These are phyloP conservation scores for Sylvia atricapilla DNA, from an alignment of 2,113 vertebrate species.

Conservation along the genomic window DNA sequence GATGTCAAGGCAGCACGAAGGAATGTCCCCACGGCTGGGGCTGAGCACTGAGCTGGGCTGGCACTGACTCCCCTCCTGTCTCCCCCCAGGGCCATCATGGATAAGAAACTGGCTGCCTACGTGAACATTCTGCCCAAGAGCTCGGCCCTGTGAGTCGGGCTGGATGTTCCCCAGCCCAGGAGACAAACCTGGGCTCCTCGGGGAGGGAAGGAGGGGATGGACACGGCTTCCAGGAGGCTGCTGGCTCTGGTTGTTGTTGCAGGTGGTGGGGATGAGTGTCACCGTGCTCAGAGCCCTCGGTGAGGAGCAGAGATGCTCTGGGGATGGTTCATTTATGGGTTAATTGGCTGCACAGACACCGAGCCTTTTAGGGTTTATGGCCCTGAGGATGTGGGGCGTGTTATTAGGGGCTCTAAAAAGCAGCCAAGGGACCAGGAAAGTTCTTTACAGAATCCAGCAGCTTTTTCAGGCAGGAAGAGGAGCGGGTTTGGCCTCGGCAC, in stretches of 20 bases:
- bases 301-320: not conserved
- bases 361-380: not conserved
- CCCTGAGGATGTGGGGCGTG: not conserved
- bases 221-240: not conserved
- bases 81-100: slow-evolving; percentile 81
- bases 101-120: slow-evolving; percentile 82
- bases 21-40: not conserved
- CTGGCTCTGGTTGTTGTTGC: not conserved
- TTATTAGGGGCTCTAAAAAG: not conserved
- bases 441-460: not conserved
- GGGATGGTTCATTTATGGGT: not conserved
- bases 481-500: not conserved
- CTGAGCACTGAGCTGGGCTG: not conserved
- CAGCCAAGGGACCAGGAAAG: not conserved
- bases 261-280: not conserved
- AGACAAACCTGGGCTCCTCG: not conserved
- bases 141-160: slow-evolving; percentile 81
- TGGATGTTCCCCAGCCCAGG: not conserved
- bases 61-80: slow-evolving; percentile 4
- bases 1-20: not conserved
- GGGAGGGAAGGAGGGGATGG: not conserved
- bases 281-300: not conserved
- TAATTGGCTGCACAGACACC: not conserved
- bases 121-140: slow-evolving; percentile 84
- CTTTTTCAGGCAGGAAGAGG: not conserved